A percentile compares a stretch with the other conserved stretches of the same genome.
Evolutionary conservation across 2,888 invertebrate genomes (phyloP).

Genomic region (Xestia c-nigrum): DNA sequence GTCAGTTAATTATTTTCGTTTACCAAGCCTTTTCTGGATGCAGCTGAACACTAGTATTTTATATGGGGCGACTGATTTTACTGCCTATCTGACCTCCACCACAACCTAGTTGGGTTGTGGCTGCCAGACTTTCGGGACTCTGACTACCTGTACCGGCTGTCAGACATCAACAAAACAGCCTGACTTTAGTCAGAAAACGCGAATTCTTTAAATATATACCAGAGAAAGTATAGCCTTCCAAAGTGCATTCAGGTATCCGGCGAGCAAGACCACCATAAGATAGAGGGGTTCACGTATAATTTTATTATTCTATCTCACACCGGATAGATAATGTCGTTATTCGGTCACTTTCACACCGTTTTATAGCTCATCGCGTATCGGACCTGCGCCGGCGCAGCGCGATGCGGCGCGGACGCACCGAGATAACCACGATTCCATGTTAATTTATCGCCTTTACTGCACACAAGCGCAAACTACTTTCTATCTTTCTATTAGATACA

Average conservation of each 20-base stretch:
- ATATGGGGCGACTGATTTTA: no score
- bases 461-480: constrained; percentile 67
- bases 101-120: no score
- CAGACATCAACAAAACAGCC: no score
- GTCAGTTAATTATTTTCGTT: no score
- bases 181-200: background rate
- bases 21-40: no score
- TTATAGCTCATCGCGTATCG: constrained; percentile 66
- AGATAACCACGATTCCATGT: constrained; percentile 67
- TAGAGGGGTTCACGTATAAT: constrained; percentile 41
- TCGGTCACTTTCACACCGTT: constrained; percentile 66
- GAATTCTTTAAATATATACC: background rate
- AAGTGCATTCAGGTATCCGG: constrained; percentile 4
- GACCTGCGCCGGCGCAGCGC: constrained; percentile 62
- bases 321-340: constrained; percentile 57
- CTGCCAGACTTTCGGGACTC: no score
- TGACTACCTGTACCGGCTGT: no score
- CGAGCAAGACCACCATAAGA: constrained; percentile 7
- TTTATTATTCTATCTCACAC: constrained; percentile 60
- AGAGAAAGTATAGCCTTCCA: background rate
- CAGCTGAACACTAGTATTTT: no score
- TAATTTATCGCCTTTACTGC: constrained; percentile 69
- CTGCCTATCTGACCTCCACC: no score
- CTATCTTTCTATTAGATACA: constrained; percentile 71
- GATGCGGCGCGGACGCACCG: constrained; percentile 44